A percentile compares a stretch with the other conserved stretches of the same genome.
These are phyloP conservation scores for Isotomurus palustris DNA, from an alignment of 2,888 invertebrate species.

Conservation along the genomic window DNA sequence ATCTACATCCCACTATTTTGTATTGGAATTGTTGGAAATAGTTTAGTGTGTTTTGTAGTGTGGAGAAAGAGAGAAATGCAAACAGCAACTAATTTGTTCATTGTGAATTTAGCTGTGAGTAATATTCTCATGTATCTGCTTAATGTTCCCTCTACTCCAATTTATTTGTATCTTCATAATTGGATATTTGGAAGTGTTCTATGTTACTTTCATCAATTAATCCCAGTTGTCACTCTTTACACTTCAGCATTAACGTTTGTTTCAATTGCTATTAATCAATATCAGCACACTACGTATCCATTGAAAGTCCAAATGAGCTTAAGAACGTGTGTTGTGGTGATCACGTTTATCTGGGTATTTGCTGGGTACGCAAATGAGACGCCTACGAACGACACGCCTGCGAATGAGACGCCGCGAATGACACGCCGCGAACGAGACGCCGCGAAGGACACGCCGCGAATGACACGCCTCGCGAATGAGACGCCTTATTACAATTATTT, in stretches of 20 bases:
- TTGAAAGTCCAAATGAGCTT: slow-evolving; percentile 88
- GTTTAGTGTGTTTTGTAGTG: slow-evolving; percentile 89
- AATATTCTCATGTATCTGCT: slow-evolving; percentile 80
- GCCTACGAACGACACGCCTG: too few relatives aligned
- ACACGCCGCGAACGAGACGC: too few relatives aligned
- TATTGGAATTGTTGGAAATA: slow-evolving; percentile 82
- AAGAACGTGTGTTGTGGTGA: slow-evolving; percentile 76
- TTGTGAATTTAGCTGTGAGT: slow-evolving; percentile 90
- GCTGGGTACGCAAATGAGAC: too few relatives aligned
- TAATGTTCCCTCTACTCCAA: slow-evolving; percentile 93
- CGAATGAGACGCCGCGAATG: too few relatives aligned
- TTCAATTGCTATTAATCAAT: slow-evolving; percentile 95
- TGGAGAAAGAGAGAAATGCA: slow-evolving; percentile 91
- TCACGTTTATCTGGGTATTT: slow-evolving; percentile 87
- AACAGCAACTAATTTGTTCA: slow-evolving; percentile 95
- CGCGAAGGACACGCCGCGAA: too few relatives aligned
- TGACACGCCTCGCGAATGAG: too few relatives aligned
- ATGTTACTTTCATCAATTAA: slow-evolving; percentile 86
- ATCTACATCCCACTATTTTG: slow-evolving; percentile 77
- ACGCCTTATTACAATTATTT: too few relatives aligned
- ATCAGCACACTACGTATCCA: slow-evolving; percentile 94
- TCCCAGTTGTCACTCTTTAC: slow-evolving; percentile 90
- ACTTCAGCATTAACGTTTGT: slow-evolving; percentile 94
- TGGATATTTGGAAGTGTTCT: slow-evolving; percentile 90
- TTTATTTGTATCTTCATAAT: slow-evolving; percentile 81